Evolutionary conservation across 2,797 vertebrate species (phyloP).

Genomic region (Tapirus indicus): DNA sequence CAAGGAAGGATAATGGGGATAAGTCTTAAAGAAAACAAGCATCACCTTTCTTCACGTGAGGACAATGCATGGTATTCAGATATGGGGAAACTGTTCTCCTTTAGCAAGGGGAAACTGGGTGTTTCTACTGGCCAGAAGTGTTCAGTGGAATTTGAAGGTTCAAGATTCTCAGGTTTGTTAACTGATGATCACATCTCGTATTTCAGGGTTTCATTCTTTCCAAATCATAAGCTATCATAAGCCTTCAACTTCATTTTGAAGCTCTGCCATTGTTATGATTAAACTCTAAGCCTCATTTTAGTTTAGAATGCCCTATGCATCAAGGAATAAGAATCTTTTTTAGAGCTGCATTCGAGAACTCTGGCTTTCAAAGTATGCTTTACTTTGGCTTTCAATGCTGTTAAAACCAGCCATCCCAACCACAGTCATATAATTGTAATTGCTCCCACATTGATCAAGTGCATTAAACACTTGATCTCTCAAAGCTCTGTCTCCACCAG

Average conservation of each 20-base stretch:
- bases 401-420: neutral
- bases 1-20: neutral
- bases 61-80: neutral
- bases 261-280: neutral
- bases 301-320: neutral
- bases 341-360: neutral
- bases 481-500: neutral
- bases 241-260: neutral
- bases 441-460: neutral
- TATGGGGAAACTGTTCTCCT: neutral
- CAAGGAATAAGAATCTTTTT: neutral
- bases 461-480: neutral
- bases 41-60: neutral
- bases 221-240: neutral
- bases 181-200: neutral
- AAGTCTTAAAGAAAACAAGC: neutral
- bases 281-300: neutral
- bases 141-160: neutral
- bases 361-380: constrained; percentile 3
- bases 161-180: neutral
- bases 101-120: neutral
- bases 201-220: neutral
- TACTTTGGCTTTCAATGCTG: neutral
- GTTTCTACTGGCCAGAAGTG: neutral
- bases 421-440: constrained; percentile 20